These are phyloP conservation scores for Cancer borealis DNA, from an alignment of 2,888 invertebrate species.

Conservation along the genomic window DNA sequence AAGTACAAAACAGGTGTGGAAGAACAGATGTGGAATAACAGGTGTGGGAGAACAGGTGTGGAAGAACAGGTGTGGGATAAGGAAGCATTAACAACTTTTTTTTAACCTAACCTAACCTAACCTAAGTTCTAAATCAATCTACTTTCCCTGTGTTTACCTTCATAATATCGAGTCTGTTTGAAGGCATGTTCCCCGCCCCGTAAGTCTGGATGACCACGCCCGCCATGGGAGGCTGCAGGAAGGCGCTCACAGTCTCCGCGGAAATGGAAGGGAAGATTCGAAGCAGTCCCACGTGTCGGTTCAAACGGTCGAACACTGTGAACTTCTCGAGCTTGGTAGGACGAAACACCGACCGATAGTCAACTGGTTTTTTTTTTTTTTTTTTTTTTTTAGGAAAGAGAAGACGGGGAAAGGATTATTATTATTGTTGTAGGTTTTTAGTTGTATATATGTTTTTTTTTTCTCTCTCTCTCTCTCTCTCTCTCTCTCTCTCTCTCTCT, in stretches of 20 bases:
- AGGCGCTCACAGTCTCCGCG: neutral
- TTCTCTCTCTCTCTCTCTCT: neutral
- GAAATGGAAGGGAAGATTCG: neutral
- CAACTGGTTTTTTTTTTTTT: conserved; percentile 83
- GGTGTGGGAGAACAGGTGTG: neutral
- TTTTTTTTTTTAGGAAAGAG: neutral
- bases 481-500: conserved; percentile 22
- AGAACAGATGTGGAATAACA: neutral
- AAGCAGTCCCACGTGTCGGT: conserved; percentile 85
- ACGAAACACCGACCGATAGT: conserved; percentile 85
- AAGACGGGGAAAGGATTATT: neutral
- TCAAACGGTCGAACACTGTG: conserved; percentile 86
- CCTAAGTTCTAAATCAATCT: too few relatives aligned
- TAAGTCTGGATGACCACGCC: conserved; percentile 18
- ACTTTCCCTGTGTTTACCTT: neutral
- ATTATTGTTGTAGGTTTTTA: neutral
- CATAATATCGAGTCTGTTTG: neutral
- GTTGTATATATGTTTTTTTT: neutral
- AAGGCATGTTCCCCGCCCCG: conserved; percentile 3
- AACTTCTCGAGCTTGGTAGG: conserved; percentile 85
- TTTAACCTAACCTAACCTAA: too few relatives aligned
- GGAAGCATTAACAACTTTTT: too few relatives aligned
- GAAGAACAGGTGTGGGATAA: neutral
- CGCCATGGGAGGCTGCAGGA: conserved; percentile 7
- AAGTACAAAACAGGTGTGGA: neutral